Evolutionary conservation across 2,113 vertebrate genomes (phyloP), one percentile per base, ranked within the genome.

Genomic region (Pluvianellus socialis): DNA sequence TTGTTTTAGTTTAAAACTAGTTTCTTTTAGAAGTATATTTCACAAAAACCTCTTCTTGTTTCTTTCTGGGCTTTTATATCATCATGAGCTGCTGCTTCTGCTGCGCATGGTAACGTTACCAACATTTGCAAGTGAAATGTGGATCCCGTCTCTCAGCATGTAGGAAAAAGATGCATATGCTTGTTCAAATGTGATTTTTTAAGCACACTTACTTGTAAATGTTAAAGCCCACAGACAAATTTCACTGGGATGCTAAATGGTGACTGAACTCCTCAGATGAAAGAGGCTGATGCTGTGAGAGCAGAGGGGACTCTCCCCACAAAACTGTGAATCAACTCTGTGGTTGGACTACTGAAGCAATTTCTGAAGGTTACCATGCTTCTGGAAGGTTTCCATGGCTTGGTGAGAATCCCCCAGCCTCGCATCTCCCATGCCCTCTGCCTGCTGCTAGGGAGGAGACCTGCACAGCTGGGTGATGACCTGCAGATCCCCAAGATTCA

Each of bases 111-210:
- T 32, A 77, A 67, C 22, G 19, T 63, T 84, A 59, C 44, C 22
- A 44, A 24, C 2, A 17, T 33, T 53, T 59, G 22, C 73, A 79
- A 67, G 58, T 77, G 52, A 89, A 88, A 76, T 73, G 74, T 2
- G 3, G 56, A 55, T 89, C 14, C 21, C 45, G 12, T 63, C 72
- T 59, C 61, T 79, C 87, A 81, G 38, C 5, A 23, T 28, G 11
- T 27, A 56, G 68, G 8, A 91, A 82, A 87, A 88, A 74, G 27
- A 61, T 87, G 33, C 13, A 42, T 38, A 72, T 30, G 19, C 58
- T 58, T 91, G 44, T 84, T 91, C 73, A 72, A 72, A 86, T 17
- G 55, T 88, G 59, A 76, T 79, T 91, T 92, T 92, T 92, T 53
- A 90, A 84, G 42, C 63, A 62, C 21, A 17, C 11, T 47, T 49